Base-by-base conservation (phyloP, 2,113 vertebrate genomes). In the Pterophyllum scalare region DNA sequence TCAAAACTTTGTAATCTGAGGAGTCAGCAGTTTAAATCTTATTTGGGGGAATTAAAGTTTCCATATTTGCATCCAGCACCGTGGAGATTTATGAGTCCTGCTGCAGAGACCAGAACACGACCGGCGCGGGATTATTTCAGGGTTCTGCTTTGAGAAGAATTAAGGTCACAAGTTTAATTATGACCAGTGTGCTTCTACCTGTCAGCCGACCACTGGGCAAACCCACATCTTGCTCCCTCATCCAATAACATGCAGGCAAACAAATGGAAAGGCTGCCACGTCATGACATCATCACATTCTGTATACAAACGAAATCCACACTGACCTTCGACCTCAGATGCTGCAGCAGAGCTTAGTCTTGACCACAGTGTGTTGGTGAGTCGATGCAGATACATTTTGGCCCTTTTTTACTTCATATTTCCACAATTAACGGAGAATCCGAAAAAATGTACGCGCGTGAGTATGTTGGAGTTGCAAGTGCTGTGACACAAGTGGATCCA, bases 261-360 rank as follows among this genome's bases (percentile, higher is more conserved):
- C 43, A 46, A 54, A 33, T 3, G 46, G 3, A 6, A 20, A 54
- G 65, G 67, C 3, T 24, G 67, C 38, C 46, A 28, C 49, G 2
- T 24, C 38, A n/a, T 26, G 20, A 59, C 33, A n/a, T 77, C 31
- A 54, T 19, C 49, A 52, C 49, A 52, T 22, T 43, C 35, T 14
- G 38, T 59, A 43, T 19, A 67, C 12, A 79, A 38, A 77, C 17
- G 12, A 52, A 57, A 78, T 38, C 22, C 28, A 64, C 60, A 83
- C 79, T 83, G 77, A 91, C 83, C 86, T 86, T 81, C 80, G 61
- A 80, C 81, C 74, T 15, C 59, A 7, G 17, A n/a, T 38, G 81
- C 28, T 33, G 46, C 46, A 54, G 2, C 46, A 14, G 26, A 54
- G 46, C 46, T 72, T 72, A 72, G 31, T 43, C 38, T 67, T 54